Evolutionary conservation across 2,113 vertebrate genomes (phyloP).

Genomic region (Myocastor coypus): DNA sequence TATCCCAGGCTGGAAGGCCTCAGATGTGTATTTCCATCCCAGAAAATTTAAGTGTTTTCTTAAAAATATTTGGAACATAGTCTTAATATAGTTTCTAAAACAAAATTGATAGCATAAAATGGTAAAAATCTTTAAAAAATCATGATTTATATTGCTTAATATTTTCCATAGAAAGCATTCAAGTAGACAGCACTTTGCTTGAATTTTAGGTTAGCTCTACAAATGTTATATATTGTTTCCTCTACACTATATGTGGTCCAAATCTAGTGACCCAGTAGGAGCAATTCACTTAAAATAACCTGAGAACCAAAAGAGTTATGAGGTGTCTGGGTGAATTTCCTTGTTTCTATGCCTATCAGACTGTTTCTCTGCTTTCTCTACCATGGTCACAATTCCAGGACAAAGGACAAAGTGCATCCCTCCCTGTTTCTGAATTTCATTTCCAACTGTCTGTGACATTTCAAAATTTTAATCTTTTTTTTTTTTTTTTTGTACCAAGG

Average conservation of each 20-base stretch:
- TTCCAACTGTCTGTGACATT: not conserved
- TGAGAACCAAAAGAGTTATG: not conserved
- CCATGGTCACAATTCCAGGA: too few species aligned
- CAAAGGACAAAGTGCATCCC: too few species aligned
- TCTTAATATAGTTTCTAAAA: not conserved
- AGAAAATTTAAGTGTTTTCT: not conserved
- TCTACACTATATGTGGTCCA: not conserved
- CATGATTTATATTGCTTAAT: not conserved
- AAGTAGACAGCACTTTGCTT: not conserved
- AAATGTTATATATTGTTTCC: not conserved
- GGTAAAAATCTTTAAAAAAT: not conserved
- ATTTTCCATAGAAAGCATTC: not conserved
- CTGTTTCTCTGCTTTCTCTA: not conserved
- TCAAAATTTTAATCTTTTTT: slow-evolving; percentile 13
- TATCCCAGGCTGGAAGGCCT: not conserved
- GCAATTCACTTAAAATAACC: not conserved
- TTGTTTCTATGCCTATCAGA: too few species aligned
- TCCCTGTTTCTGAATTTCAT: not conserved
- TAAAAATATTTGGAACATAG: not conserved
- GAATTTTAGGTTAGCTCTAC: not conserved
- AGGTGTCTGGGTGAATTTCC: too few species aligned
- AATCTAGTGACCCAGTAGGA: not conserved
- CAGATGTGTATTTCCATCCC: not conserved
- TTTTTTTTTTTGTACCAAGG: too few species aligned
- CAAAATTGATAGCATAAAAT: not conserved